Base-by-base conservation (phyloP, 30 jellyfish, hydroid and myxozoan species). In the Hydractinia symbiolongicarpus region DNA sequence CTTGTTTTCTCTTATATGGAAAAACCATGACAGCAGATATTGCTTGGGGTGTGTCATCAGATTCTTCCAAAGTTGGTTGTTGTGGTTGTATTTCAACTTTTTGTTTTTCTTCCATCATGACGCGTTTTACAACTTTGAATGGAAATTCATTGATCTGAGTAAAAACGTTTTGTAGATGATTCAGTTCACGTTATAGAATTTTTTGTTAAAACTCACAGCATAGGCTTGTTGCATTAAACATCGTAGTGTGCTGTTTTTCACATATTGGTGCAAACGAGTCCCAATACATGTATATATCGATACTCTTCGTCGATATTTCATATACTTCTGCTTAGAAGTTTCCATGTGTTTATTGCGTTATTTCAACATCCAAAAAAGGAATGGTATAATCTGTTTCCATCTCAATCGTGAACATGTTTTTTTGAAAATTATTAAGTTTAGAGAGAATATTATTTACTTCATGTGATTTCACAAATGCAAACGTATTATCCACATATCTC, bases 71-170 rank as follows among this genome's bases (percentile, higher is more conserved):
- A 58, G 69, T 58, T 58, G 69, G 69, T 58, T 58, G 69, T 58
- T 58, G 69, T 16, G 19, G 69, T 3, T 58, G 69, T 58, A 16
- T 58, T 58, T 58, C 19, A 58, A 58, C 69, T 58, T 58, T 58
- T 58, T 58, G 69, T 58, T 58, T 13, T 58, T 58, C 69, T 58
- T 58, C 69, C 69, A 58, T 58, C 69, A 58, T 58, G 69, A 58
- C 69, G 15, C 19, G 69, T 58, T 58, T 58, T 58, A 58, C 69
- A 58, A 58, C 69, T 58, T 58, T 58, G 69, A 0, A 58, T 11
- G 69, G 69, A 58, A 58, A 30, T 30, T 2, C 44, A 30, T 30
- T 30, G 2, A 30, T 30, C 44, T 30, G 44, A 0, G 44, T 30
- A 30, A 30, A 30, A 30, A 30, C 44, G 44, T 30, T 30, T 30